phyloP scores from a whole-genome alignment of 2,113 vertebrate species.

The Leiothrix lutea region DNA sequence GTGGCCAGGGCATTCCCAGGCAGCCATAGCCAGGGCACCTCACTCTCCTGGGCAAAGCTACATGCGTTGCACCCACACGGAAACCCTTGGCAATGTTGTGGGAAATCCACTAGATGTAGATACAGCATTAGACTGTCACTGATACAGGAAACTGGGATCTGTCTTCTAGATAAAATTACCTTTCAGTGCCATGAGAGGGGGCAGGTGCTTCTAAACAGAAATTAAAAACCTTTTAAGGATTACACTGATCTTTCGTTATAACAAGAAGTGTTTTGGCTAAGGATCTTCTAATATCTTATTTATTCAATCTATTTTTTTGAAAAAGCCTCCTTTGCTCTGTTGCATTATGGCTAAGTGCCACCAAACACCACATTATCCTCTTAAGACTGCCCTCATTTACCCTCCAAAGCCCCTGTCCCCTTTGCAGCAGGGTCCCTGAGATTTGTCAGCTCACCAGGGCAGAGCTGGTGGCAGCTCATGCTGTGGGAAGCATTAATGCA shows the following conservation, averaged over 20 bases:
- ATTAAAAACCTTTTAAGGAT: background rate
- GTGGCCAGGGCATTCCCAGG: background rate
- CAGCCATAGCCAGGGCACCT: background rate
- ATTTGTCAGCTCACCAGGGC: background rate
- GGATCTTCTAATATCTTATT: background rate
- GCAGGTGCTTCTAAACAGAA: background rate
- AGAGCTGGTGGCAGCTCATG: fast-evolving
- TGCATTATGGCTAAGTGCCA: background rate
- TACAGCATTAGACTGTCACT: slow-evolving; percentile 3
- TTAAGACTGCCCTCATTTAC: background rate
- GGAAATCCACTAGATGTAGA: slow-evolving; percentile 59
- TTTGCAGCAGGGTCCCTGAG: background rate
- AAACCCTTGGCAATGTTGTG: background rate
- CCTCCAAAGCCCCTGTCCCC: background rate
- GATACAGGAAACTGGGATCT: background rate
- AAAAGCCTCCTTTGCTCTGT: background rate
- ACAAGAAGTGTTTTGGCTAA: background rate
- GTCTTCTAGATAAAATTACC: slow-evolving; percentile 3
- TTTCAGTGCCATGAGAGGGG: background rate
- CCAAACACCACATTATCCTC: background rate
- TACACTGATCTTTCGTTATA: background rate
- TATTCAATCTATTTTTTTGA: background rate
- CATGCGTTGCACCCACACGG: background rate
- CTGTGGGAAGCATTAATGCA: background rate
- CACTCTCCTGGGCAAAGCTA: background rate